Conservation (phyloP, 1,140 invertebrate species). For the Metopolophium dirhodum region DNA sequence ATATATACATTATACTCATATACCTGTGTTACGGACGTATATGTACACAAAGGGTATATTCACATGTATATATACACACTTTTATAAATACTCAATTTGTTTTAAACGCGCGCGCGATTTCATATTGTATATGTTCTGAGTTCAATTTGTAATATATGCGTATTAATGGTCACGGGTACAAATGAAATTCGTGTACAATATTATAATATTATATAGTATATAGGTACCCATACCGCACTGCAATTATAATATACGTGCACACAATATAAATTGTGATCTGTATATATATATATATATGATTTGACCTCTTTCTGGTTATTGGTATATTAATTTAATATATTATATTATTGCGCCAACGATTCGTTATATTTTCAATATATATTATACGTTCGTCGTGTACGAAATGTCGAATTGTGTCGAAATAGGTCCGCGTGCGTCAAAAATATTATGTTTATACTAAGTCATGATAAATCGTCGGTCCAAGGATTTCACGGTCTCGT, state of each 20-base stretch:
- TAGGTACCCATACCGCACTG: too few species aligned
- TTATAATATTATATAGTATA: too few species aligned
- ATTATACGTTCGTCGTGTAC: too few species aligned
- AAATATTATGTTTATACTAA: too few species aligned
- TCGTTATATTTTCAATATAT: not conserved
- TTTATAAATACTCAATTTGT: constrained; percentile 9
- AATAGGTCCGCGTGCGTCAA: too few species aligned
- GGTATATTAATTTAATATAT: not conserved
- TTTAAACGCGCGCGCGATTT: not conserved
- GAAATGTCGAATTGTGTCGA: too few species aligned
- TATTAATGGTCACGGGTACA: too few species aligned
- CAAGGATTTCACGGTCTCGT: not conserved
- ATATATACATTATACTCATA: not conserved
- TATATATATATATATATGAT: not conserved
- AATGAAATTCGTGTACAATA: too few species aligned
- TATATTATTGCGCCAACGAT: not conserved
- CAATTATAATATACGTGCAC: not conserved
- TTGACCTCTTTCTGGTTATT: not conserved
- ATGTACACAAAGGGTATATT: not conserved
- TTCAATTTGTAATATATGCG: not conserved
- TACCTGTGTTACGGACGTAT: not conserved
- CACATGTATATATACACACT: not conserved
- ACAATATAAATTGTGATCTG: not conserved
- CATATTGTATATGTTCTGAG: too few species aligned
- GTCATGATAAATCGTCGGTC: not conserved